Evolutionary conservation across 1,140 invertebrate genomes (phyloP), one percentile per base, ranked within the genome.

Genomic region (Zaprionus ornatus): DNA sequence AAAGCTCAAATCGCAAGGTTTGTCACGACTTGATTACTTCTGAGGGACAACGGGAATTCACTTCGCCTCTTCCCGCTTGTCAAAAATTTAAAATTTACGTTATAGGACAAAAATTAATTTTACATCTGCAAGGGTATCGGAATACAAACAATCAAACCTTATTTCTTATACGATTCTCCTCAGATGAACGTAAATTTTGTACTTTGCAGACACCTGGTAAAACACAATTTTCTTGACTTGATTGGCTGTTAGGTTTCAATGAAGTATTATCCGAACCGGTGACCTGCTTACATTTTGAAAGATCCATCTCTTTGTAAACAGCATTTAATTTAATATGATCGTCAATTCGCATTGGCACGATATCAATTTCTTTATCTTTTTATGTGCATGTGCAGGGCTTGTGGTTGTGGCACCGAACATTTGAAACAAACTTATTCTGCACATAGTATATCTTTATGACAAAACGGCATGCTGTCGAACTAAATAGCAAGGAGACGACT

Each of bases 141-240:
- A 9, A 50, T 48, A 25, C 3, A 74, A 92, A 25, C 25, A 9
- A 37, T 57, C 68, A 2, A 25, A 92, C 93, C 85, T 94, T 94
- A 79, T 94, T 94, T 61, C 93, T 85, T 55, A 94, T 94, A 32
- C 93, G 91, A 45, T 92, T 81, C 56, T 93, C 92, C 7, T 91
- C 91, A 3, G 64, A 56, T 17, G 73, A 45, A 6, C 81, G 66
- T 6, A 68, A 45, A 17, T 56, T 72, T 1, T n/a, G 57, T 15
- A 37, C 37, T 56, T 75, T 78, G 15, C 17, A 50, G 17, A 56
- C n/a, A 10, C 59, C 42, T 5, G 13, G 10, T 3, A 21, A 54
- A 6, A 12, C 13, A 21, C 12, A n/a, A 25, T 12, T 35, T 9
- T 52, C 37, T 48, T 42, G 19, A 15, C n/a, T 35, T 23, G 65